Conservation (phyloP, 2,888 invertebrate species). For the Parapristionchus giblindavisi region DNA sequence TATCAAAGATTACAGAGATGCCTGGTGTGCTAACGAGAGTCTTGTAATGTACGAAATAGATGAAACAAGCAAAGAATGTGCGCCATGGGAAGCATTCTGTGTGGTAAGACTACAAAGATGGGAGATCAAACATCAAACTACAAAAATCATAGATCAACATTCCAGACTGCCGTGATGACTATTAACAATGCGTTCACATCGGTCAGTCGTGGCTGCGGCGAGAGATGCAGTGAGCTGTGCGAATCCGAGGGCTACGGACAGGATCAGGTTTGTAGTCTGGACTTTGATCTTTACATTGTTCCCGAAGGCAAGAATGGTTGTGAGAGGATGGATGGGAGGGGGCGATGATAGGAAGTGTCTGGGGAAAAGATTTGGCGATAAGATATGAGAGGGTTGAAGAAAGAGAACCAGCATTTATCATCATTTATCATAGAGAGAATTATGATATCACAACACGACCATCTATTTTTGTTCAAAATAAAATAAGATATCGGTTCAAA, state of each 20-base stretch:
- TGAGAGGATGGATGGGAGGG: too few relatives aligned
- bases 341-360: too few relatives aligned
- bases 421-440: too few relatives aligned
- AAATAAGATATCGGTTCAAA: too few relatives aligned
- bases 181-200: conserved; percentile 64
- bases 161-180: conserved; percentile 63
- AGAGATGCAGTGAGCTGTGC: conserved; percentile 59
- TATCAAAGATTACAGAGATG: conserved; percentile 49
- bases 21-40: conserved; percentile 65
- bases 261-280: conserved; percentile 60
- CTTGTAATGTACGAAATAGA: conserved; percentile 53
- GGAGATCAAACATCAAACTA: not conserved
- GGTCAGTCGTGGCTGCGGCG: conserved; percentile 61
- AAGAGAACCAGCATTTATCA: too few relatives aligned
- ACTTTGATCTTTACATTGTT: too few relatives aligned
- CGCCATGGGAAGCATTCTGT: conserved; percentile 65
- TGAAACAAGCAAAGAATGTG: conserved; percentile 63
- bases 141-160: conserved; percentile 9
- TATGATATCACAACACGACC: too few relatives aligned
- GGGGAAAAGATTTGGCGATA: too few relatives aligned
- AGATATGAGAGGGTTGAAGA: too few relatives aligned
- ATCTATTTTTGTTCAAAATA: too few relatives aligned
- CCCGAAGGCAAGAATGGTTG: too few relatives aligned
- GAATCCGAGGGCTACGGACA: conserved; percentile 66
- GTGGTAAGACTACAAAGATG: conserved; percentile 45